Conservation (phyloP, 2,888 invertebrate genomes). For the Heterodera filipjevi region DNA sequence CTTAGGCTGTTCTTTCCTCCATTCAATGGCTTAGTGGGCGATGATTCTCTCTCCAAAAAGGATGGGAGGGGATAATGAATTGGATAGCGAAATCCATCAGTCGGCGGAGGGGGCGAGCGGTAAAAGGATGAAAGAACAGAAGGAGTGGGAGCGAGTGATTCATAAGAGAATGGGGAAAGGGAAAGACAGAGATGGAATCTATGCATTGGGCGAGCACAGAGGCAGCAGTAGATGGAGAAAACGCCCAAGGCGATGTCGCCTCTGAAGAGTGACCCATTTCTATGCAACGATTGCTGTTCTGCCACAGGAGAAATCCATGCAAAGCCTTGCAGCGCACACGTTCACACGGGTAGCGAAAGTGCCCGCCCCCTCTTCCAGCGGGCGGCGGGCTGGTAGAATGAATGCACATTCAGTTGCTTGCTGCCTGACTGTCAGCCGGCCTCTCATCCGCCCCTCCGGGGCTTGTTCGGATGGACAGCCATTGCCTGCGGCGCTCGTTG, state of each 20-base stretch:
- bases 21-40: neutral
- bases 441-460: neutral
- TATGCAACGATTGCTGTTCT: neutral
- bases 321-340: neutral
- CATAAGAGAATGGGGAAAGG: neutral
- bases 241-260: neutral
- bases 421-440: neutral
- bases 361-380: neutral
- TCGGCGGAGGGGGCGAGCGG: neutral
- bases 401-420: neutral
- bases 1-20: neutral
- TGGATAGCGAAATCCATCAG: neutral
- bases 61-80: neutral
- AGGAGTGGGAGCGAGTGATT: neutral
- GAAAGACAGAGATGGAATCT: neutral
- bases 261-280: neutral
- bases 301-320: neutral
- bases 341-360: constrained; percentile 1
- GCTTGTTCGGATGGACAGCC: neutral
- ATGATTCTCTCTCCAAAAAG: too few relatives aligned
- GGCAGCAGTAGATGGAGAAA: neutral
- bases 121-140: neutral
- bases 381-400: constrained; percentile 2
- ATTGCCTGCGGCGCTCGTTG: neutral
- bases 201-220: neutral